Conservation (phyloP, 1,140 invertebrate genomes). For the Aphelenchoides fujianensis region DNA sequence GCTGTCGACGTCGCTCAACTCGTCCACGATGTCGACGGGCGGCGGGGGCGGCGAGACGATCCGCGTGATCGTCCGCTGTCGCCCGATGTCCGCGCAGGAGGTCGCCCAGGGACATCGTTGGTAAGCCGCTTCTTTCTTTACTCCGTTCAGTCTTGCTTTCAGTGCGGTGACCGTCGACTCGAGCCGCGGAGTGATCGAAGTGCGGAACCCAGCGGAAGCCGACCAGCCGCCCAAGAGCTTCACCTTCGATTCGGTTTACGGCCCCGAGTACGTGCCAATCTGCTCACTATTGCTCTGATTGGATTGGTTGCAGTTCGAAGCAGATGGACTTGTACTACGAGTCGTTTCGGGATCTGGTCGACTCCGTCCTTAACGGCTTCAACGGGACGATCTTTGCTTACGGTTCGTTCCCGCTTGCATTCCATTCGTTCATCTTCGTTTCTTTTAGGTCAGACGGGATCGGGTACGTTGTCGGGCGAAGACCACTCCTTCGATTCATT, state of each 20-base stretch:
- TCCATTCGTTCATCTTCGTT: no score
- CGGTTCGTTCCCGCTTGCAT: conserved; percentile 71
- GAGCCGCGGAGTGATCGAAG: conserved; percentile 70
- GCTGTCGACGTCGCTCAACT: not conserved
- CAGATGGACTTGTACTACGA: conserved; percentile 93
- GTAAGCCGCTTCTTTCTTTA: conserved; percentile 61
- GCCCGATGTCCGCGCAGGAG: conserved; percentile 82
- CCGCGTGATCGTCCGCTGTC: conserved; percentile 83
- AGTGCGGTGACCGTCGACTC: conserved; percentile 71
- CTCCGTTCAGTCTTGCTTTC: conserved; percentile 23
- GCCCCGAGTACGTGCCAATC: conserved; percentile 69
- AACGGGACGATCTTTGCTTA: conserved; percentile 96
- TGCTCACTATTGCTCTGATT: no score
- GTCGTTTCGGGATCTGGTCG: conserved; percentile 87
- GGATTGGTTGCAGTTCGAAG: conserved; percentile 71
- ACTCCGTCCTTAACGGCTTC: conserved; percentile 88
- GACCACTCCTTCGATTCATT: no score
- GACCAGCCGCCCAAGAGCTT: conserved; percentile 74
- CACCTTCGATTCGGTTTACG: conserved; percentile 89
- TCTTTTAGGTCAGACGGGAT: no score
- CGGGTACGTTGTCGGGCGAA: no score
- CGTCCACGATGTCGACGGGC: conserved; percentile 2
- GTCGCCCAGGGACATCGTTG: conserved; percentile 70
- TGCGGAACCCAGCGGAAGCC: conserved; percentile 68
- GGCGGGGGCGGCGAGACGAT: conserved; percentile 69